Conservation (phyloP, 2,797 vertebrate species). For the Synaphobranchus kaupii region DNA sequence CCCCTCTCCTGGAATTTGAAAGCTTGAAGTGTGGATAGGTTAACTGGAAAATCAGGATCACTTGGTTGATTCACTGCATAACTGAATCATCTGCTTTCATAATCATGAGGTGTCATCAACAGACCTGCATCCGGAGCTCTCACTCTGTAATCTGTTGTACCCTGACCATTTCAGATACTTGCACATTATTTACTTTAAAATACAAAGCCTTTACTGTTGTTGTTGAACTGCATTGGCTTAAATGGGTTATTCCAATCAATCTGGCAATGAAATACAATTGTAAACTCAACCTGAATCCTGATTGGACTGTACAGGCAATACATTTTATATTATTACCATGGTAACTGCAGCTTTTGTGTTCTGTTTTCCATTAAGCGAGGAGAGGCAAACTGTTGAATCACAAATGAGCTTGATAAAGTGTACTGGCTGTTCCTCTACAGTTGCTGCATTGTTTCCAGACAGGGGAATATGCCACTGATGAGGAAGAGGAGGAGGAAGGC, state of each 20-base stretch:
- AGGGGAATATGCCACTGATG: constrained; percentile 96
- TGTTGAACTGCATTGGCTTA: neutral
- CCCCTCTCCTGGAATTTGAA: neutral
- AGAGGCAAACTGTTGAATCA: neutral
- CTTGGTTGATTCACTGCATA: neutral
- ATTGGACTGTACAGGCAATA: neutral
- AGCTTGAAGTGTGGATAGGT: neutral
- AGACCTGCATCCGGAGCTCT: neutral
- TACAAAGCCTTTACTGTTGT: neutral
- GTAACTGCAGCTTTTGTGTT: neutral
- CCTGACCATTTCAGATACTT: neutral
- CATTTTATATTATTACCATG: neutral
- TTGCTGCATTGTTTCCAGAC: constrained; percentile 74
- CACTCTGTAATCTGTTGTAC: neutral
- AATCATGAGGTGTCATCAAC: neutral
- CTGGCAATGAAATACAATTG: neutral
- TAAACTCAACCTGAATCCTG: neutral
- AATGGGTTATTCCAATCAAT: neutral
- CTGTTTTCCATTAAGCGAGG: neutral
- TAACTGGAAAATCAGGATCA: neutral
- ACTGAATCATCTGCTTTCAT: constrained; percentile 12
- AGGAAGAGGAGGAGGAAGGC: constrained; percentile 87
- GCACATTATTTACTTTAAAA: neutral
- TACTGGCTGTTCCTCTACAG: neutral
- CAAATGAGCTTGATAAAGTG: neutral